Evolutionary conservation across 1,140 invertebrate species (phyloP).

Genomic region (Listronotus bonariensis): DNA sequence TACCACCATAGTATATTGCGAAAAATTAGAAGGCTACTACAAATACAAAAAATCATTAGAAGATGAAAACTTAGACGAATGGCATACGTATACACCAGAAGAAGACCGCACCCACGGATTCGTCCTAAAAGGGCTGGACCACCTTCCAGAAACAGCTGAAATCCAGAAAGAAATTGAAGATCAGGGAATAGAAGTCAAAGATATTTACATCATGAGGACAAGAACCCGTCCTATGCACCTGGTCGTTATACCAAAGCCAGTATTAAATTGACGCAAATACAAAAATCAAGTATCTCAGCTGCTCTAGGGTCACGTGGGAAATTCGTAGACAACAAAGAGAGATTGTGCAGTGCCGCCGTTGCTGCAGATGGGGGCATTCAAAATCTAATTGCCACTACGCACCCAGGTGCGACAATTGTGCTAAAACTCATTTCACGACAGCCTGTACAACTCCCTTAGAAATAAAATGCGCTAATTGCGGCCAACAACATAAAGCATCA

Average conservation of each 20-base stretch:
- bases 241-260: constrained; percentile 16
- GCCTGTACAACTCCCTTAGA: not conserved
- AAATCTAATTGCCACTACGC: not conserved
- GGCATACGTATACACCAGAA: constrained; percentile 20
- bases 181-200: not conserved
- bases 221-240: constrained; percentile 9
- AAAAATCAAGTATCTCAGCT: constrained; percentile 1
- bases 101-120: constrained; percentile 23
- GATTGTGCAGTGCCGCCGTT: no score
- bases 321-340: no score
- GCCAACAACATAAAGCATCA: not conserved
- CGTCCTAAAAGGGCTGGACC: constrained; percentile 16
- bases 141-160: constrained; percentile 9
- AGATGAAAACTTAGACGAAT: not conserved
- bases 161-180: constrained; percentile 7
- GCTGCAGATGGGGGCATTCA: not conserved
- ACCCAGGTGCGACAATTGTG: no score
- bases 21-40: no score
- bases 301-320: no score
- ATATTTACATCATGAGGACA: constrained; percentile 15
- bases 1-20: no score
- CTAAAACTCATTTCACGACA: not conserved
- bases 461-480: not conserved
- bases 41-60: not conserved
- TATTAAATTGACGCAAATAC: not conserved